Conservation (phyloP, 1,140 invertebrate genomes). For the Samia ricini region DNA sequence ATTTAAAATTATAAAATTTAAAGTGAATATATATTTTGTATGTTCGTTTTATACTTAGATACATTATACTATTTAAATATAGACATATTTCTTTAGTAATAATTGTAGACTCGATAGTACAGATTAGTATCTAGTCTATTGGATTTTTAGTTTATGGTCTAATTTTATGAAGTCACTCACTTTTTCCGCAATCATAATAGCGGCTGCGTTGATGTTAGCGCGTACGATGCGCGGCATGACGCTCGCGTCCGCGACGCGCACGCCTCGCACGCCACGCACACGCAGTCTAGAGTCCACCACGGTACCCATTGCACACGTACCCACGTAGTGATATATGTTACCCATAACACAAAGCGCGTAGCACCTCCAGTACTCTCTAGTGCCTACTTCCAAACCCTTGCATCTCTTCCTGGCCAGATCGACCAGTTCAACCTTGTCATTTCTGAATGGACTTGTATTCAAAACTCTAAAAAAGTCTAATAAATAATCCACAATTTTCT, state of each 20-base stretch:
- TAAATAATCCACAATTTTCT: slow-evolving; percentile 2
- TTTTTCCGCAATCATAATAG: slow-evolving; percentile 25
- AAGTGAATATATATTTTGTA: too few species aligned
- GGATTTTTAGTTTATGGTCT: background rate
- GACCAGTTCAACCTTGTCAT: background rate
- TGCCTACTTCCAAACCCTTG: background rate
- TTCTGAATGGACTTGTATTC: background rate
- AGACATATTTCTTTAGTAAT: too few species aligned
- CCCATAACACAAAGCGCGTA: background rate
- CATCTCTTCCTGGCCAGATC: background rate
- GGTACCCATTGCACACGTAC: slow-evolving; percentile 10
- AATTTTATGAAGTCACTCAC: slow-evolving; percentile 18
- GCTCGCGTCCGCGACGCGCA: slow-evolving; percentile 25
- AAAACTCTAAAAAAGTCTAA: background rate
- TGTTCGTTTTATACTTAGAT: too few species aligned
- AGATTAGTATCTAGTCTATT: background rate
- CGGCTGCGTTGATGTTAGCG: slow-evolving; percentile 16
- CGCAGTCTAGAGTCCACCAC: slow-evolving; percentile 5
- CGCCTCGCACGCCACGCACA: background rate
- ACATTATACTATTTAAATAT: too few species aligned
- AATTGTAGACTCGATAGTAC: too few species aligned
- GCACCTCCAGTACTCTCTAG: slow-evolving; percentile 11
- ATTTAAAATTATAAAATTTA: too few species aligned
- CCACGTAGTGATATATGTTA: background rate
- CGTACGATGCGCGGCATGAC: slow-evolving; percentile 15